Base-by-base conservation (phyloP, 2,113 vertebrate genomes). In the Sander vitreus region DNA sequence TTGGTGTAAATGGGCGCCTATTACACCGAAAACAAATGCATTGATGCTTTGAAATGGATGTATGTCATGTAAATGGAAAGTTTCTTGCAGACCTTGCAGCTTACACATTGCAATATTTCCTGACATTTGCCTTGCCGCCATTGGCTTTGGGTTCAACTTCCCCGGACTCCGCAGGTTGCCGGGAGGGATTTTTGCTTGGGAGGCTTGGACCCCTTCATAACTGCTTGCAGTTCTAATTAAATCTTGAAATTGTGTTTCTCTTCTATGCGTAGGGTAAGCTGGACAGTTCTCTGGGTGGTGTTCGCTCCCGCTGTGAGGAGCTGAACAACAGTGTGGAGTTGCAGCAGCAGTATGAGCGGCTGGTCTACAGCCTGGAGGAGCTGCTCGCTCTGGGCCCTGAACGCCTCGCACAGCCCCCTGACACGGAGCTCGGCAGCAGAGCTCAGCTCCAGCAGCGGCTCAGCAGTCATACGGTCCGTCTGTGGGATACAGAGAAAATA, bases 401-500 rank as follows among this genome's bases (percentile, higher is more conserved):
- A 53, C 96, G 93, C 54, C 85, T 97, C 68, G 47, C 64, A 4
- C 88, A 59, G 25, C 88, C 78, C 43, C 79, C 87, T 19, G 90
- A 91, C 25, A 1, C 80, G 0, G 90, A 92, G 60, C 78, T 92
- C 1, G 93, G 64, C 84, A 95, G 81, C 87, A 94, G 90, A 80
- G 72, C 33, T 5, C 89, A 93, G 51, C 91, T 99, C 6, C 93
- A 94, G 70, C 90, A 90, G 74, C 90, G 93, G 58, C 78, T 97
- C 71, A 65, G 88, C 77, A 91, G 92, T 48, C 95, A 98, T 45
- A 96, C 94, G 96, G 98, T 99, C 23, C 25, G 78, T 66, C 27
- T 16, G 19, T 1, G 4, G 54, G 5, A 8, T 0, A 18, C 21
- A 16, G 5, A 55, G 30, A 0, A 21, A 6, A 30, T 3, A 4